Conservation (phyloP, 1,140 invertebrate species). For the Lucilia cuprina region DNA sequence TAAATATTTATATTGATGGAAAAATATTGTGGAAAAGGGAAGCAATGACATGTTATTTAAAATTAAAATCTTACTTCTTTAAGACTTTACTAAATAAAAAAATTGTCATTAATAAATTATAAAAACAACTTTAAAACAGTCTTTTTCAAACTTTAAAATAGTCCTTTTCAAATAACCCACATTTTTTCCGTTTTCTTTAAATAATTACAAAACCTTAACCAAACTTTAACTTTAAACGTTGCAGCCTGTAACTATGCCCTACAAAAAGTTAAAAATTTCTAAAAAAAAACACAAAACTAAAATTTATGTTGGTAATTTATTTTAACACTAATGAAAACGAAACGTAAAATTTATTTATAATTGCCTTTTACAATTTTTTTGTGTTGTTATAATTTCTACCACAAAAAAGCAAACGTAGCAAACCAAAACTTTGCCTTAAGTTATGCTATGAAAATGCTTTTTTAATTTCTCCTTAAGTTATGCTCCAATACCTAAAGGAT, state of each 20-base stretch:
- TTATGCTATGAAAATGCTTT: not conserved
- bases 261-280: not conserved
- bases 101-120: too few species aligned
- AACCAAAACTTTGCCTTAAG: not conserved
- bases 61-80: too few species aligned
- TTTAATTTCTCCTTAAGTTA: not conserved
- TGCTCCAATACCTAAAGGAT: not conserved
- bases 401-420: not conserved
- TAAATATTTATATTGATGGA: not conserved
- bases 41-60: too few species aligned
- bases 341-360: not conserved
- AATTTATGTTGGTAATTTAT: not conserved
- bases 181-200: too few species aligned
- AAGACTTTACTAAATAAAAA: too few species aligned
- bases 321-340: not conserved
- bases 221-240: too few species aligned
- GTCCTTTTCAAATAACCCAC: too few species aligned
- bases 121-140: too few species aligned
- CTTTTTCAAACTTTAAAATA: too few species aligned
- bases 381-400: not conserved
- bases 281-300: not conserved
- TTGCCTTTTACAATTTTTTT: not conserved
- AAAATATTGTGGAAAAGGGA: not conserved
- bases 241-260: not conserved
- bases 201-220: too few species aligned